Evolutionary conservation across 2,888 invertebrate species (phyloP), one percentile per base, ranked within the genome.

Genomic region (Lacanobia wlatinum): DNA sequence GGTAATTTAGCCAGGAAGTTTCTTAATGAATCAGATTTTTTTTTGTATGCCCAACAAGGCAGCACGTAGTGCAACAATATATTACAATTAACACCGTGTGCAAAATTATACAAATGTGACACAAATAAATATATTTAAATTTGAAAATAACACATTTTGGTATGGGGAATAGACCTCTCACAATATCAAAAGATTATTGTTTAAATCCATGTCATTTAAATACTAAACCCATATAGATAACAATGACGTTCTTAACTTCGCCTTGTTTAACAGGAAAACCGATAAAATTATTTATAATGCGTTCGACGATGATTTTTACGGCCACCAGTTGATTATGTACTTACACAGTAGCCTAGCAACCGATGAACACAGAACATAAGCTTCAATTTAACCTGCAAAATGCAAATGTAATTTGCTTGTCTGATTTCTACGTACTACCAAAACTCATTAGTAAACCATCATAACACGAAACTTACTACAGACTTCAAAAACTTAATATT

Each of bases 401-500:
- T 52, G 14, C 16, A 70, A 46, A 38, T n/a, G 9, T 12, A 7
- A n/a, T 10, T 18, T 23, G 21, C 23, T 23, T 64, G 23, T 28
- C 40, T 18, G 58, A 61, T 48, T 61, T 48, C n/a, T 5, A 16
- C 34, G 48, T 4, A 18, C 46, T 28, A 28, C 28, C 16, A 40
- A 48, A 58, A n/a, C 62, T 46, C 52, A 34, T 52, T 28, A 50
- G 46, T 34, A 53, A 50, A 63, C 46, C 38, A 68, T 75, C 21
- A 46, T 52, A 68, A 56, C 6, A 55, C 10, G 23, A 34, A 56
- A 61, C 52, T 48, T 56, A 56, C 56, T 34, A 48, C 52, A 65
- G 52, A 58, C 56, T 14, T 65, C 23, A 40, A 55, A 55, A 82
- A 61, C 52, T 82, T 70, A 83, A 63, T 60, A 74, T 74, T 74